Evolutionary conservation across 2,888 invertebrate genomes (phyloP).

Genomic region (Habrosyne pyritoides): DNA sequence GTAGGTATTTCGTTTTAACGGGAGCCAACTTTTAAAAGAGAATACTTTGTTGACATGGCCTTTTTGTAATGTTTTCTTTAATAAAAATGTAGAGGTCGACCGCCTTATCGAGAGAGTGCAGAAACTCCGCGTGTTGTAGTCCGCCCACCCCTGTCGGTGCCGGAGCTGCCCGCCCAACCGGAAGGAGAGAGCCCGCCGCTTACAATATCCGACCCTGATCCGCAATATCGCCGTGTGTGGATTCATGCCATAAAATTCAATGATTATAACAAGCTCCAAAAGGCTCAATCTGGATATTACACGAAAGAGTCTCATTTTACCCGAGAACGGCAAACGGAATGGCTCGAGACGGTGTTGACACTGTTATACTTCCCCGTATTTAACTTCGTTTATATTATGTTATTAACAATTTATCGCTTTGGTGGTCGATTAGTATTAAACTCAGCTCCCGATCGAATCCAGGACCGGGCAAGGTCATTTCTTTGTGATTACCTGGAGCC

Average conservation of each 20-base stretch:
- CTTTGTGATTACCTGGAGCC: too few relatives aligned
- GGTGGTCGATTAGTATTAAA: too few relatives aligned
- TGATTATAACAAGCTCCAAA: constrained; percentile 47
- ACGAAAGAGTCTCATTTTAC: neutral
- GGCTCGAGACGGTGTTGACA: constrained; percentile 4
- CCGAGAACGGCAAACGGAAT: too few relatives aligned
- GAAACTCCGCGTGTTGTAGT: constrained; percentile 14
- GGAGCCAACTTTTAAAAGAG: neutral
- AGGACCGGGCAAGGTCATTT: too few relatives aligned
- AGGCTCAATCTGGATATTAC: constrained; percentile 20
- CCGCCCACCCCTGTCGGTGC: constrained; percentile 7
- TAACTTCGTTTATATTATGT: too few relatives aligned
- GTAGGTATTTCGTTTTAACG: neutral
- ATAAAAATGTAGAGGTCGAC: constrained; percentile 43
- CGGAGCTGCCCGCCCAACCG: constrained; percentile 19
- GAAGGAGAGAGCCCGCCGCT: constrained; percentile 45
- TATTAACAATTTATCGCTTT: too few relatives aligned
- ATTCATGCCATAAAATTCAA: constrained; percentile 62
- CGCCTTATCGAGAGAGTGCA: constrained; percentile 41
- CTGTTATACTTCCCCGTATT: neutral
- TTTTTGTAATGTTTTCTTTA: constrained; percentile 46
- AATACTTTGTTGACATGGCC: constrained; percentile 20
- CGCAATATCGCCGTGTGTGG: constrained; percentile 55
- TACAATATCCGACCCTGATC: constrained; percentile 61
- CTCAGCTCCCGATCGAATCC: too few relatives aligned